phyloP scores from a whole-genome alignment of 2,888 invertebrate species.

The Bembecia ichneumoniformis region DNA sequence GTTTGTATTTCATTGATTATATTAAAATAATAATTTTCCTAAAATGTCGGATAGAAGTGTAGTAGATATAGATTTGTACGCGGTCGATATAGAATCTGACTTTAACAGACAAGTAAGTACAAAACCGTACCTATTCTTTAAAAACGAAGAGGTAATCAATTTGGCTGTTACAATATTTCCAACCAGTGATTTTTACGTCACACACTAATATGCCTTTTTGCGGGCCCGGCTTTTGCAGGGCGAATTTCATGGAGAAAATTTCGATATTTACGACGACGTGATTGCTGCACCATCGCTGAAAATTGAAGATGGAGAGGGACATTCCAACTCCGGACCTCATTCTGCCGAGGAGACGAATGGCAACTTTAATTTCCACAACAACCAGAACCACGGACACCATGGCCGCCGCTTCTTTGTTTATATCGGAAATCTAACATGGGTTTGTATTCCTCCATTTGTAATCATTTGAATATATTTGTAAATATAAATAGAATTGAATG shows the following conservation, averaged over 20 bases:
- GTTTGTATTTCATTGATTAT: no score
- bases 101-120: slow-evolving; percentile 73
- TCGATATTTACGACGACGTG: slow-evolving; percentile 96
- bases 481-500: slow-evolving; percentile 49
- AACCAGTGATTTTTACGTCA: no score
- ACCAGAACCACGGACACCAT: slow-evolving; percentile 81
- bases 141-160: neutral
- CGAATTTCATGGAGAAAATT: slow-evolving; percentile 88
- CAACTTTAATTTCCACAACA: slow-evolving; percentile 78
- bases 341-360: slow-evolving; percentile 79
- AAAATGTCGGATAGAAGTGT: slow-evolving; percentile 93
- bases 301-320: slow-evolving; percentile 72
- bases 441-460: slow-evolving; percentile 73
- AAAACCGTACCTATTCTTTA: no score
- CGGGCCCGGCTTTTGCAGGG: slow-evolving; percentile 69
- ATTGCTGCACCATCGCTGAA: slow-evolving; percentile 82
- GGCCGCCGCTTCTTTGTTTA: slow-evolving; percentile 92
- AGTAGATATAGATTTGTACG: slow-evolving; percentile 96
- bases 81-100: slow-evolving; percentile 96
- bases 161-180: neutral
- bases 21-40: slow-evolving; percentile 11
- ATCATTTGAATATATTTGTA: slow-evolving; percentile 29
- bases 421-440: slow-evolving; percentile 99
- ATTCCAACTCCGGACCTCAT: slow-evolving; percentile 69
- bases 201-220: neutral